Percentiles rank a stretch among this genome's conserved stretches.
phyloP scores from a whole-genome alignment of 2,888 invertebrate species.

The Archips xylosteana region DNA sequence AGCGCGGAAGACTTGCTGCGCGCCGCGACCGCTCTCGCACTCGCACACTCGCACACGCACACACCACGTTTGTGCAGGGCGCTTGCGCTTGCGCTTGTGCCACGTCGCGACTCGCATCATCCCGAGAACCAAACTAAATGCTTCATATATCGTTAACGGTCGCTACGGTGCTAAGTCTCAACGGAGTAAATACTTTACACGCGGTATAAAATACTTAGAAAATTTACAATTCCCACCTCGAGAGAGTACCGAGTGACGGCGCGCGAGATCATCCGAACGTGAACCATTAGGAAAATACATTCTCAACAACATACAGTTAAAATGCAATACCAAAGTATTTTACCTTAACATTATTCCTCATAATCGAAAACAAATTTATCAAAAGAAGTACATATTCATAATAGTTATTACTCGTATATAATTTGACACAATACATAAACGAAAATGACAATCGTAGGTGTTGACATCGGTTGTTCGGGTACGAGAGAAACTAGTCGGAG shows the following conservation, averaged over 20 bases:
- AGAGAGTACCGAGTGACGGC: conserved; percentile 59
- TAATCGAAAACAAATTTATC: conserved; percentile 80
- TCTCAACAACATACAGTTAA: conserved; percentile 74
- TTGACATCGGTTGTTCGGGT: conserved; percentile 39
- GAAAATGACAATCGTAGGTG: conserved; percentile 50
- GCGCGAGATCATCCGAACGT: conserved; percentile 64
- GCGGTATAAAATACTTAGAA: conserved; percentile 84
- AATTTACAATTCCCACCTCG: conserved; percentile 81
- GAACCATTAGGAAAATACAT: conserved; percentile 70
- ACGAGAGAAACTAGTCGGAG: conserved; percentile 28
- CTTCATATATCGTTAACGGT: conserved; percentile 41
- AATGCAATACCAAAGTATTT: conserved; percentile 82
- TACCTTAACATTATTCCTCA: conserved; percentile 75
- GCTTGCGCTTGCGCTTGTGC: conserved; percentile 46
- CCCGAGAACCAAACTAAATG: conserved; percentile 53
- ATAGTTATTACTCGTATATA: conserved; percentile 67
- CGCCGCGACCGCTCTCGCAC: conserved; percentile 43
- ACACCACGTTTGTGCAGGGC: conserved; percentile 64
- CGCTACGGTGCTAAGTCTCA: conserved; percentile 68
- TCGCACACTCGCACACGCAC: too few relatives aligned
- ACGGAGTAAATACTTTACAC: conserved; percentile 78
- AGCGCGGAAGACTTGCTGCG: conserved; percentile 55
- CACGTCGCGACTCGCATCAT: conserved; percentile 50
- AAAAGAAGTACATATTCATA: conserved; percentile 76
- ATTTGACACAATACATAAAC: conserved; percentile 75